These are phyloP conservation scores for Elephas maximus DNA, from an alignment of 2,113 vertebrate genomes.

Conservation along the genomic window DNA sequence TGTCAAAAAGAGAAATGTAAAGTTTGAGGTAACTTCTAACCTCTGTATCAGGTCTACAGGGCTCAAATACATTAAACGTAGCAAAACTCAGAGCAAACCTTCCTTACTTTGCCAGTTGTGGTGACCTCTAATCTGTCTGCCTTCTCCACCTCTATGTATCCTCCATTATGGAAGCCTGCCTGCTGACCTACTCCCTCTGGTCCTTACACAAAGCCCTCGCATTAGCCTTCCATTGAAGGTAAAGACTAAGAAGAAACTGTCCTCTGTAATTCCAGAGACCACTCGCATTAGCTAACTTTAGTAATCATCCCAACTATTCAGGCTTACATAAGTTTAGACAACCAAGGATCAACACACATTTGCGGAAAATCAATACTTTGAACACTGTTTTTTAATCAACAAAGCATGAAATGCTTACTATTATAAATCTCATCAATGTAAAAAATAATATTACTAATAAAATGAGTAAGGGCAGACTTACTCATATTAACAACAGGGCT, in stretches of 20 bases:
- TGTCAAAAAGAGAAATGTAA: not conserved
- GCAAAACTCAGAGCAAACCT: not conserved
- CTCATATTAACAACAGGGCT: not conserved
- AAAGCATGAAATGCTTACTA: conserved; percentile 31
- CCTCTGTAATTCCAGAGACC: not conserved
- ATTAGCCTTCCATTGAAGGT: not conserved
- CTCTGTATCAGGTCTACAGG: not conserved
- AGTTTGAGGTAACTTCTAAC: conserved; percentile 9
- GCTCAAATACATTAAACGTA: conserved; percentile 14
- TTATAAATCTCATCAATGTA: not conserved
- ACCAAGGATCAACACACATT: not conserved
- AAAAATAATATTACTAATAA: conserved; percentile 48
- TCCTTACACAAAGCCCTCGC: not conserved
- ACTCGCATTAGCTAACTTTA: not conserved
- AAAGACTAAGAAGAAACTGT: not conserved
- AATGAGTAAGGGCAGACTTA: not conserved
- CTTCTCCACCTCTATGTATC: not conserved
- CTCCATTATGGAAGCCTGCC: not conserved
- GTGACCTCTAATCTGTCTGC: not conserved
- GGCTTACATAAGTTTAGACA: not conserved
- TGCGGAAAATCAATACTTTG: not conserved
- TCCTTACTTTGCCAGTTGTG: not conserved
- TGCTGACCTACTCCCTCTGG: not conserved
- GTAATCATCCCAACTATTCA: not conserved
- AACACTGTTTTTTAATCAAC: not conserved